phyloP scores from a whole-genome alignment of 2,113 vertebrate genomes.

The Chaetodon auriga region DNA sequence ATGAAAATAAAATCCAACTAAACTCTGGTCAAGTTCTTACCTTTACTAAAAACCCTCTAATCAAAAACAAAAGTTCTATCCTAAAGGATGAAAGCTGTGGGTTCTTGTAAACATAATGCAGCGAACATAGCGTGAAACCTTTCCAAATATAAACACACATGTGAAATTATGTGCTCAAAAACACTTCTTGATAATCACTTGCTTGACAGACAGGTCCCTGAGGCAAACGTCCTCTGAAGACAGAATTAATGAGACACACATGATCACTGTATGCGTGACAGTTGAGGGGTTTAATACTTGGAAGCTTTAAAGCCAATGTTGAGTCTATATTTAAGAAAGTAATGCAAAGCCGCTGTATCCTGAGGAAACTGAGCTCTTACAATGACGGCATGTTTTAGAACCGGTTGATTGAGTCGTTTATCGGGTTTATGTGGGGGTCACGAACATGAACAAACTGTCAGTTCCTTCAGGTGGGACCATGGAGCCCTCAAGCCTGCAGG shows the following conservation, averaged over 20 bases:
- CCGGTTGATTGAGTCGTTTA: background rate
- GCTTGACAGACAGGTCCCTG: background rate
- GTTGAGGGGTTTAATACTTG: background rate
- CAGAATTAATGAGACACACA: background rate
- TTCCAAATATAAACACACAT: background rate
- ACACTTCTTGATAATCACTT: background rate
- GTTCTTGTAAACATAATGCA: background rate
- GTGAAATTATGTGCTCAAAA: background rate
- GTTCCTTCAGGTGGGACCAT: background rate
- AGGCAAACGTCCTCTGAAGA: background rate
- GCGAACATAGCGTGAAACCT: background rate
- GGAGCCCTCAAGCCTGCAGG: background rate
- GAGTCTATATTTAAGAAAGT: background rate
- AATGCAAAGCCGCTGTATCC: background rate
- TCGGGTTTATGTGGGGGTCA: background rate
- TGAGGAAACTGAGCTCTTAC: too few relatives aligned
- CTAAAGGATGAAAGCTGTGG: background rate
- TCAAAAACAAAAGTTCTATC: background rate
- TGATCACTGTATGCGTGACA: background rate
- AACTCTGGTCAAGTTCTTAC: background rate
- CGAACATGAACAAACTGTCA: background rate
- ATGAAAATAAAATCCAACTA: background rate
- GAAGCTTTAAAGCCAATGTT: background rate
- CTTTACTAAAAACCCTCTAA: background rate
- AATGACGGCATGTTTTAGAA: background rate